Conservation (phyloP, 2,113 vertebrate species). For the Chrysemys picta region DNA sequence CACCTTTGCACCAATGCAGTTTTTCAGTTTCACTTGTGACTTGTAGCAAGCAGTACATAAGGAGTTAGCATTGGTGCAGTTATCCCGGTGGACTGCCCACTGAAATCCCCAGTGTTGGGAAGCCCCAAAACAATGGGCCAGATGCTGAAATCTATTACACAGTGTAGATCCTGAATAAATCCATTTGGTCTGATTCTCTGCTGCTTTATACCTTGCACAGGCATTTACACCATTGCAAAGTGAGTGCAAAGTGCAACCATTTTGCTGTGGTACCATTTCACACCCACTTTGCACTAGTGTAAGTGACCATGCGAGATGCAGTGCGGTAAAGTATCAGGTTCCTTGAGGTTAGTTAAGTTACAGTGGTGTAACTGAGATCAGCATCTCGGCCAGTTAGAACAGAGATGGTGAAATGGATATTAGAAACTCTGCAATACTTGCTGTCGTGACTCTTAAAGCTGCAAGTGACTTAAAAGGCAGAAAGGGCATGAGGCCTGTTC, state of each 20-base stretch:
- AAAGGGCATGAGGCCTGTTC: not conserved
- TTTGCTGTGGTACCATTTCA: not conserved
- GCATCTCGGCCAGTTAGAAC: not conserved
- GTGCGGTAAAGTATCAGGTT: not conserved
- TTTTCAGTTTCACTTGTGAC: not conserved
- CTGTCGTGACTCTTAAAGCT: not conserved
- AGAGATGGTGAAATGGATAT: not conserved
- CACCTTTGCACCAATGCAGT: not conserved
- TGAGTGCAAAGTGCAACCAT: accelerated
- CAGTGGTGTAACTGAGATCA: not conserved
- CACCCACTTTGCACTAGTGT: not conserved
- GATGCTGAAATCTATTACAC: not conserved
- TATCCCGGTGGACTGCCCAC: not conserved
- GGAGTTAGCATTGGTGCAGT: not conserved
- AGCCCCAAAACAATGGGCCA: not conserved
- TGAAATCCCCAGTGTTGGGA: not conserved
- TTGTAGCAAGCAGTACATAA: not conserved
- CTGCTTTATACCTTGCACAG: not conserved
- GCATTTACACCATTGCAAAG: not conserved
- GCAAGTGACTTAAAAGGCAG: not conserved
- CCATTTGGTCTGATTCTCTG: not conserved
- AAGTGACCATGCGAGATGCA: not conserved
- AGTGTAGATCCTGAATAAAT: not conserved
- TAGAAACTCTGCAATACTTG: not conserved
- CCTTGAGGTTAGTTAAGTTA: not conserved